phyloP scores from a whole-genome alignment of 2,888 invertebrate genomes.

The Drosophila macrospina region DNA sequence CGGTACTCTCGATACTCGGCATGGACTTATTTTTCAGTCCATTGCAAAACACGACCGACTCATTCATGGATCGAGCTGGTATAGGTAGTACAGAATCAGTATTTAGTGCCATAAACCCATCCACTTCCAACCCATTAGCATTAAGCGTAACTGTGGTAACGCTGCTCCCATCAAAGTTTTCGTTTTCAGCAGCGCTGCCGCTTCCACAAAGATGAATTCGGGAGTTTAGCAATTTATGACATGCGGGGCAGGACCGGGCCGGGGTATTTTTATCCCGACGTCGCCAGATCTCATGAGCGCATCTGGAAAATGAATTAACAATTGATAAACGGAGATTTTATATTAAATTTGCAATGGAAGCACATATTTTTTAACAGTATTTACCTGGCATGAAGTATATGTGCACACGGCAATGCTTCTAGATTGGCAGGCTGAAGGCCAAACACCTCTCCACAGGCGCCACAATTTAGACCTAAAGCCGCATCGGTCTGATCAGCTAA shows the following conservation, averaged over 20 bases:
- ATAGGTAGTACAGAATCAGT: slow-evolving; percentile 35
- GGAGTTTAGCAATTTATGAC: slow-evolving; percentile 89
- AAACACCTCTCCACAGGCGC: slow-evolving; percentile 91
- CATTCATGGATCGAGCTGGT: slow-evolving; percentile 29
- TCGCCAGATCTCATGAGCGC: slow-evolving; percentile 89
- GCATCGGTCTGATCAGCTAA: slow-evolving; percentile 88
- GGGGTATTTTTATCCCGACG: slow-evolving; percentile 88
- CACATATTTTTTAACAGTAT: background rate
- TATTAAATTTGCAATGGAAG: too few species aligned
- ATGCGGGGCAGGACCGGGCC: slow-evolving; percentile 89
- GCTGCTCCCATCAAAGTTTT: slow-evolving; percentile 55
- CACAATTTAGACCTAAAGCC: slow-evolving; percentile 91
- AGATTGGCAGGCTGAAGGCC: slow-evolving; percentile 90
- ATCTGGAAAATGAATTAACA: slow-evolving; percentile 82
- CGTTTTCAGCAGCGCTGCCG: slow-evolving; percentile 40
- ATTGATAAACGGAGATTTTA: too few species aligned
- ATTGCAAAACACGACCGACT: slow-evolving; percentile 57
- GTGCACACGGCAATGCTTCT: slow-evolving; percentile 94
- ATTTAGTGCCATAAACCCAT: slow-evolving; percentile 57
- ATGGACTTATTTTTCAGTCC: slow-evolving; percentile 59
- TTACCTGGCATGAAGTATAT: slow-evolving; percentile 94
- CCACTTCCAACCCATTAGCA: slow-evolving; percentile 45
- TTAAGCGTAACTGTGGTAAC: slow-evolving; percentile 47
- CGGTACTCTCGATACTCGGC: slow-evolving; percentile 72
- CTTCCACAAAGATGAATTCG: slow-evolving; percentile 87